Percentiles rank a stretch among this genome's conserved stretches.
Evolutionary conservation across 1,140 invertebrate species (phyloP).

Genomic region (Protaetia brevitarsis): DNA sequence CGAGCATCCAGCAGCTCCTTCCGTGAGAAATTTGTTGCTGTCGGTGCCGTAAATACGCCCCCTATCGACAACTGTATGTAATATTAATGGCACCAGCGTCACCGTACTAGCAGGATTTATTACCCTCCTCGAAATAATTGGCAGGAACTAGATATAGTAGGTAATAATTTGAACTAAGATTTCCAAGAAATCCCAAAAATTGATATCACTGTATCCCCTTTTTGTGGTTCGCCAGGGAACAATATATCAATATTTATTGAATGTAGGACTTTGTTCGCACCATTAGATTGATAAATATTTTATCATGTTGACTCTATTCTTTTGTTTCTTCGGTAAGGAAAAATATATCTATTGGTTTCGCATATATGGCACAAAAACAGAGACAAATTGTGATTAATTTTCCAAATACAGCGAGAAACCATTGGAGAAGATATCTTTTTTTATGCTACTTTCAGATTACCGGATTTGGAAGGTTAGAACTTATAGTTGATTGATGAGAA

Average conservation of each 20-base stretch:
- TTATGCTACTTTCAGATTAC: no score
- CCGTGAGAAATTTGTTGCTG: not conserved
- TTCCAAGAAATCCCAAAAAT: not conserved
- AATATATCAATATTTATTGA: conserved; percentile 12
- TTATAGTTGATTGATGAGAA: no score
- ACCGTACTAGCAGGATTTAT: not conserved
- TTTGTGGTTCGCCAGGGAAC: not conserved
- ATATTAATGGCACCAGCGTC: conserved; percentile 10
- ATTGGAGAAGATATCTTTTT: no score
- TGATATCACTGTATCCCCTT: not conserved
- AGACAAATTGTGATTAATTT: no score
- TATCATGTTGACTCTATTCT: not conserved
- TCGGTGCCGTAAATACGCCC: not conserved
- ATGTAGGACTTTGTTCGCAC: not conserved
- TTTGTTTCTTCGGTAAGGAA: no score
- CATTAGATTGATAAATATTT: conserved; percentile 12
- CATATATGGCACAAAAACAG: no score
- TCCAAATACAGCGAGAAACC: no score
- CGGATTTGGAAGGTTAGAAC: no score
- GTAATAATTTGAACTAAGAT: conserved; percentile 5
- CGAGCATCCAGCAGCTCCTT: no score
- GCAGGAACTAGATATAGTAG: not conserved
- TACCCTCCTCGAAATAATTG: conserved; percentile 3
- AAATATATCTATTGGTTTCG: no score
- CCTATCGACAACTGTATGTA: not conserved